Evolutionary conservation across 2,888 invertebrate genomes (phyloP), one percentile per base, ranked within the genome.

Genomic region (Drosophila colorata): DNA sequence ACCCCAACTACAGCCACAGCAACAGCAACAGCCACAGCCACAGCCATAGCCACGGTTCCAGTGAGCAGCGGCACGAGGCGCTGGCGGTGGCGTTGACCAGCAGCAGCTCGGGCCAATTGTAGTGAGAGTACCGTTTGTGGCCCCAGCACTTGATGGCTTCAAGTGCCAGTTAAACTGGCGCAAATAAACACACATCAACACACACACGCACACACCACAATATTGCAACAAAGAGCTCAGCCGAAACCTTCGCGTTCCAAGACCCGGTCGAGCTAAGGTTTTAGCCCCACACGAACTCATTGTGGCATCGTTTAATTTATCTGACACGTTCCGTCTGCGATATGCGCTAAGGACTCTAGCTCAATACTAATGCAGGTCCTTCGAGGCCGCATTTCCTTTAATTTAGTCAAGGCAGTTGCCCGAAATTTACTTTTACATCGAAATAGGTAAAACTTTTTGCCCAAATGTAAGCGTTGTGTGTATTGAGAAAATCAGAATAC

Each of bases 61-160:
- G 14, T 43, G 35, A 59, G 14, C 44, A 33, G 35, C 31, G 40
- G 61, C 63, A 63, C 48, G 44, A 44, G 52, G 14, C 38, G 58
- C 2, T 6, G 43, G 49, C 20, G 38, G 23, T 14, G 47, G 9
- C 43, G 52, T 6, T 57, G 48, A 35, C 44, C 56, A 63, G 58
- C 71, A 41, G 48, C 64, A 60, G 49, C 14, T 43, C 38, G 11
- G 9, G 44, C 53, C 48, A 33, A 72, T 59, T 72, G 59, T 63
- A 72, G 68, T 72, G 63, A 67, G 73, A 68, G 74, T 74, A 73
- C 73, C 74, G 74, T 73, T 68, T 56, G 43, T 56, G 67, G 73
- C 57, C 57, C 44, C 57, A 67, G 55, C 72, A 73, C 72, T 72
- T 66, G 60, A 55, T 73, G 73, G 38, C 14, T 71, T 44, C 65